These are phyloP conservation scores for Trilocha varians DNA, from an alignment of 2,888 invertebrate genomes.

Conservation along the genomic window DNA sequence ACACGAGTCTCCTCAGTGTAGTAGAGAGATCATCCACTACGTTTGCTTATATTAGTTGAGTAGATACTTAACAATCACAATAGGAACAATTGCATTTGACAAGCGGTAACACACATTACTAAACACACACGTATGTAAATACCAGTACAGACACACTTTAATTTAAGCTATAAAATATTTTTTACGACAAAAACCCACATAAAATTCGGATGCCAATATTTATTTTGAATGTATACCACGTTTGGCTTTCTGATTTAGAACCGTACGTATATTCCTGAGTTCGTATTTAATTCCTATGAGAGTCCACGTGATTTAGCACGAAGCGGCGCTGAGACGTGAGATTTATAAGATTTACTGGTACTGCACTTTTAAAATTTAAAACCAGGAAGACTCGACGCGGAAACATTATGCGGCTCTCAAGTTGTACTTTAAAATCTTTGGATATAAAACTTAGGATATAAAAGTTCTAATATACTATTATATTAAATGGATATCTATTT, in stretches of 20 bases:
- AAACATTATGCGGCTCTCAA: not conserved
- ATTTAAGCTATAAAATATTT: not conserved
- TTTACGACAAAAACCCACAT: not conserved
- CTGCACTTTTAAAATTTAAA: not conserved
- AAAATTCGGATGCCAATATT: not conserved
- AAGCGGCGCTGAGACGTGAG: constrained; percentile 6
- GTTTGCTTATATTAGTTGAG: no score
- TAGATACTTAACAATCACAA: no score
- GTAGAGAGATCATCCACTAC: no score
- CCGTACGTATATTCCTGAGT: constrained; percentile 9
- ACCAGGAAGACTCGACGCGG: not conserved
- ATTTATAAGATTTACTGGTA: constrained; percentile 2
- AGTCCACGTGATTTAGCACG: constrained; percentile 8
- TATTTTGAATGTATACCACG: not conserved
- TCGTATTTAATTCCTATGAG: constrained; percentile 16
- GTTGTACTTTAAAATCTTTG: not conserved
- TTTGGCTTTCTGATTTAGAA: not conserved
- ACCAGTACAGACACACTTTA: no score
- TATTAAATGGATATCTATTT: no score
- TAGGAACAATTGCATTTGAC: no score
- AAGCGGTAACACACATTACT: no score
- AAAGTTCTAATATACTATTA: no score
- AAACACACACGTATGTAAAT: no score
- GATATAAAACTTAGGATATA: not conserved
- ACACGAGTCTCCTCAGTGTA: no score